A percentile compares a stretch with the other conserved stretches of the same genome.
Evolutionary conservation across 2,888 invertebrate species (phyloP).

Genomic region (Synanthedon tipuliformis): DNA sequence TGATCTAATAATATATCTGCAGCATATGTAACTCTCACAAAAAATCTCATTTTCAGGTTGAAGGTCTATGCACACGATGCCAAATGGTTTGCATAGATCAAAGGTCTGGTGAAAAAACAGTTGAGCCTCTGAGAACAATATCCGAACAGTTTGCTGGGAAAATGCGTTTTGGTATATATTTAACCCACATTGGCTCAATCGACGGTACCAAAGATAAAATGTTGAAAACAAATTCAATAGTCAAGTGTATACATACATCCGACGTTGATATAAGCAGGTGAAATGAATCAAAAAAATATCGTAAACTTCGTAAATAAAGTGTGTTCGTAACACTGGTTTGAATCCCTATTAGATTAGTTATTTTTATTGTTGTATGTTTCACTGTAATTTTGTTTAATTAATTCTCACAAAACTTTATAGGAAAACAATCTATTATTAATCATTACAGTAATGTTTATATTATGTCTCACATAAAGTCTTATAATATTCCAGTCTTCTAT

Average conservation of each 20-base stretch:
- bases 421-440: too few species aligned
- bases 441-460: too few species aligned
- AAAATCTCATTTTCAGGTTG: conserved; percentile 61
- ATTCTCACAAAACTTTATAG: too few species aligned
- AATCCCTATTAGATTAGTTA: too few species aligned
- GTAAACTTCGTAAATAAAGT: background rate
- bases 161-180: conserved; percentile 84
- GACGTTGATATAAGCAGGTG: conserved; percentile 45
- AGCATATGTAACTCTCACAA: too few species aligned
- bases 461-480: too few species aligned
- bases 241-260: conserved; percentile 32
- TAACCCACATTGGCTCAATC: conserved; percentile 56
- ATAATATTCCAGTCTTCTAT: too few species aligned
- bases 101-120: conserved; percentile 80
- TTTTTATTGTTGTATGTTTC: too few species aligned
- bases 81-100: conserved; percentile 97
- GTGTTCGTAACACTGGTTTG: too few species aligned
- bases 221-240: conserved; percentile 24
- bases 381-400: too few species aligned
- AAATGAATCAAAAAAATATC: conserved; percentile 8
- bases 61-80: conserved; percentile 88
- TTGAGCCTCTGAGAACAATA: conserved; percentile 82
- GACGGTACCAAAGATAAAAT: conserved; percentile 30
- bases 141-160: conserved; percentile 80
- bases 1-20: too few species aligned